A percentile compares a stretch with the other conserved stretches of the same genome.
These are phyloP conservation scores for Syrphus vitripennis DNA, from an alignment of 2,888 invertebrate genomes.

Conservation along the genomic window DNA sequence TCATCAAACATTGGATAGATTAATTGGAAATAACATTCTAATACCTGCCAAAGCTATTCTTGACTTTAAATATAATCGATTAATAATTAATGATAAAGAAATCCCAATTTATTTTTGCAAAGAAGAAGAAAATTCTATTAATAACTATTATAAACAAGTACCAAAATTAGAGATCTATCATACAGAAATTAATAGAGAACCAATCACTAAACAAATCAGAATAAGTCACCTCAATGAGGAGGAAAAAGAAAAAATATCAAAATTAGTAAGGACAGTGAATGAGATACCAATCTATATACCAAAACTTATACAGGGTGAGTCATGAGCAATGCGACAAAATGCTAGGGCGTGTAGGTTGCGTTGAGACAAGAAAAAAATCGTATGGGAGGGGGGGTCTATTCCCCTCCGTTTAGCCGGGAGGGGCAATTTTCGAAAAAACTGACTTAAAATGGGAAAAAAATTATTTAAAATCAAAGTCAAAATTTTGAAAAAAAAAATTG, in stretches of 20 bases:
- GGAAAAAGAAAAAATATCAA: neutral
- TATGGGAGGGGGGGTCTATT: too few species aligned
- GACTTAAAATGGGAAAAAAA: too few species aligned
- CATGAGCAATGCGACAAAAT: too few species aligned
- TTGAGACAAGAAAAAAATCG: too few species aligned
- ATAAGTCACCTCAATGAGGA: neutral
- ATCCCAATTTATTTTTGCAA: neutral
- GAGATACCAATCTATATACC: neutral
- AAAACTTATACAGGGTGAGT: too few species aligned
- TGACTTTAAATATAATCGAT: neutral
- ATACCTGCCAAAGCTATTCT: neutral
- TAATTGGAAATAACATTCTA: slow-evolving; percentile 8
- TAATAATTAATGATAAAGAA: neutral
- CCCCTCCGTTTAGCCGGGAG: too few species aligned
- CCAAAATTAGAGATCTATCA: neutral
- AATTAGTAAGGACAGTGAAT: neutral
- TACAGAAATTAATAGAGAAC: neutral
- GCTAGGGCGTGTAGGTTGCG: too few species aligned
- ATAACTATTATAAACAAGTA: neutral
- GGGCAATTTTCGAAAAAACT: too few species aligned
- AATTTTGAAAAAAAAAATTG: too few species aligned
- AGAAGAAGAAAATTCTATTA: neutral
- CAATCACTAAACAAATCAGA: neutral
- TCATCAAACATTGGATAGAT: slow-evolving; percentile 5
- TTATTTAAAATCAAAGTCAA: too few species aligned